Conservation (phyloP, 2,113 vertebrate genomes). For the Caranx ignobilis region DNA sequence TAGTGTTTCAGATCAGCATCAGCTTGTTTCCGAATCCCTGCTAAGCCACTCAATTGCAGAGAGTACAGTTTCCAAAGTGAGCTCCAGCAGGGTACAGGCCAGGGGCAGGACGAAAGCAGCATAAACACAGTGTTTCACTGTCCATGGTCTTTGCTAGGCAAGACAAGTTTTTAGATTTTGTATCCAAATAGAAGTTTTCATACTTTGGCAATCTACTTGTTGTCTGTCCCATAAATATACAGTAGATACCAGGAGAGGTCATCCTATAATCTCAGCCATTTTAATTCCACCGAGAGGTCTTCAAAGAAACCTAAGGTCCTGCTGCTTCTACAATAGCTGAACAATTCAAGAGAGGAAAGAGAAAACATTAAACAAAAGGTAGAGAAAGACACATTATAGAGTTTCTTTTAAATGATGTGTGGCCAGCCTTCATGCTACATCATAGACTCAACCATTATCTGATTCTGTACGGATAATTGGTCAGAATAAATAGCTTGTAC, state of each 20-base stretch:
- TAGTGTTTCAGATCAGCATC: too few species aligned
- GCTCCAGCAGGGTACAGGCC: not conserved
- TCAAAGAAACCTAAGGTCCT: not conserved
- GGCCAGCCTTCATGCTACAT: not conserved
- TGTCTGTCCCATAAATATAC: not conserved
- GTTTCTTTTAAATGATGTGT: not conserved
- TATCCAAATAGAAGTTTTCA: not conserved
- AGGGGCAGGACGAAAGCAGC: not conserved
- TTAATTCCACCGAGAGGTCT: constrained; percentile 8
- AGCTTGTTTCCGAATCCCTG: too few species aligned
- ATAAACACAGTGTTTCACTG: not conserved
- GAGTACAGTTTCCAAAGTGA: not conserved
- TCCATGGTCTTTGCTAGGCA: not conserved
- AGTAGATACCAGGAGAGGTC: not conserved
- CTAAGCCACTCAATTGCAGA: too few species aligned
- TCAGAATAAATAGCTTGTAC: not conserved
- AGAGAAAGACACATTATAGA: not conserved
- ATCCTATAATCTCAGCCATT: not conserved
- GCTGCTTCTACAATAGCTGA: not conserved
- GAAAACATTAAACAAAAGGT: not conserved
- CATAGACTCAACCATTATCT: too few species aligned
- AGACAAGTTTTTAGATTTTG: not conserved
- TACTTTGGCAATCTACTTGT: not conserved
- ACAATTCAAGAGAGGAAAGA: not conserved
- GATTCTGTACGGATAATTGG: not conserved